Percentiles rank a stretch among this genome's conserved stretches.
These are phyloP conservation scores for Lacanobia oleracea DNA, from an alignment of 2,888 invertebrate genomes.

Conservation along the genomic window DNA sequence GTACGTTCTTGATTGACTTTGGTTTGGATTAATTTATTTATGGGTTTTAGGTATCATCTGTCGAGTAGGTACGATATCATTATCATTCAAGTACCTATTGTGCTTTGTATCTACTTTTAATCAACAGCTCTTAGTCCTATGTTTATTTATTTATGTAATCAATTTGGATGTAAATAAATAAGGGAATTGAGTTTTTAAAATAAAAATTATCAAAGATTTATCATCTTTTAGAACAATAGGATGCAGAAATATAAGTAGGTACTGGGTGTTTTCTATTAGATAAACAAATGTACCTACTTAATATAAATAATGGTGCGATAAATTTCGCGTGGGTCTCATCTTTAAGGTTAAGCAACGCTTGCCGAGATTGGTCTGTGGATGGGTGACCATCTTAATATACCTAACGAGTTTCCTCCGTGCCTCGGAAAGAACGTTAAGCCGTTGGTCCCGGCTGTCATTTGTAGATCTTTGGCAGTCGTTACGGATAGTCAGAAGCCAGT, in stretches of 20 bases:
- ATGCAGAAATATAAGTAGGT: not conserved
- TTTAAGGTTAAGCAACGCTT: too few relatives aligned
- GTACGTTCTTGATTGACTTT: not conserved
- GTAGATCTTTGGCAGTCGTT: too few relatives aligned
- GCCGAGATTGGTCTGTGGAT: too few relatives aligned
- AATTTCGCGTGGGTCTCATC: too few relatives aligned
- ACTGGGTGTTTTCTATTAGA: not conserved
- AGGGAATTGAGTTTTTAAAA: not conserved
- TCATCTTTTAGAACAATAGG: not conserved
- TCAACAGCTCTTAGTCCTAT: constrained; percentile 18
- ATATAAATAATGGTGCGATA: too few relatives aligned
- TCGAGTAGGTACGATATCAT: not conserved
- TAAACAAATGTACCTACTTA: too few relatives aligned
- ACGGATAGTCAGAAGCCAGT: too few relatives aligned
- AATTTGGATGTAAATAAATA: not conserved
- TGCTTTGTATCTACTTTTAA: not conserved
- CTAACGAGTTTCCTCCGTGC: too few relatives aligned
- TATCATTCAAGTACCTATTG: not conserved
- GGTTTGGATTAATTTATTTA: constrained; percentile 3
- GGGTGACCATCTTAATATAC: too few relatives aligned
- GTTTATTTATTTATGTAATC: constrained; percentile 9
- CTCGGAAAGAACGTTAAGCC: too few relatives aligned
- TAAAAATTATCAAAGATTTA: not conserved
- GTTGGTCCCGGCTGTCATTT: too few relatives aligned
- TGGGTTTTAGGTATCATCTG: not conserved